phyloP scores from a whole-genome alignment of 2,113 vertebrate genomes.

The Mesocricetus auratus region DNA sequence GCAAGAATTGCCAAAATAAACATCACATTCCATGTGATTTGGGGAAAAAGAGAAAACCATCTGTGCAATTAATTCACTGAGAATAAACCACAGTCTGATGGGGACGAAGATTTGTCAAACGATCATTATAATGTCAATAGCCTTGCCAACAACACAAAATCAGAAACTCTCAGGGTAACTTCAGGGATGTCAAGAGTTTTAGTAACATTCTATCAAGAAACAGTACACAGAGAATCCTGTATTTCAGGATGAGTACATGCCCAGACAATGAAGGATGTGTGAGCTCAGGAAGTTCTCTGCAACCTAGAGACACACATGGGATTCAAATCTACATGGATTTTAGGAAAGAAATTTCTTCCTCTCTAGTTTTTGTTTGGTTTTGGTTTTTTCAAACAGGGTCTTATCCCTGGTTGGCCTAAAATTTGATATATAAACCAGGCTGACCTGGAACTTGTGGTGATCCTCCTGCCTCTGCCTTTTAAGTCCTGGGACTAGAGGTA shows the following conservation, averaged over 20 bases:
- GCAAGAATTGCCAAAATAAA: constrained; percentile 60
- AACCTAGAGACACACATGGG: not conserved
- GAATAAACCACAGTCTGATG: not conserved
- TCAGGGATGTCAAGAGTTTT: not conserved
- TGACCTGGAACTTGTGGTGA: not conserved
- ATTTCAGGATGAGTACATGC: not conserved
- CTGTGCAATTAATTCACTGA: constrained; percentile 36
- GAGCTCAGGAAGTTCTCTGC: not conserved
- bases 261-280: not conserved
- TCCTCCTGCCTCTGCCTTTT: not conserved
- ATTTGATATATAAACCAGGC: not conserved
- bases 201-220: not conserved
- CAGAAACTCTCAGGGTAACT: constrained; percentile 28
- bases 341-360: not conserved
- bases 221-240: not conserved
- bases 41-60: constrained; percentile 41
- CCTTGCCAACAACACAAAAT: not conserved
- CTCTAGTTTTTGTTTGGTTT: not conserved
- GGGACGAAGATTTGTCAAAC: not conserved
- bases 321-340: not conserved
- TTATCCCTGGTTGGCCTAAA: not conserved
- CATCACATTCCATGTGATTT: constrained; percentile 61
- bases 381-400: not conserved
- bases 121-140: not conserved
- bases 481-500: not conserved